Base-by-base conservation (phyloP, 92 coral and sea anemone genomes). In the Virgularia gustaviana region DNA sequence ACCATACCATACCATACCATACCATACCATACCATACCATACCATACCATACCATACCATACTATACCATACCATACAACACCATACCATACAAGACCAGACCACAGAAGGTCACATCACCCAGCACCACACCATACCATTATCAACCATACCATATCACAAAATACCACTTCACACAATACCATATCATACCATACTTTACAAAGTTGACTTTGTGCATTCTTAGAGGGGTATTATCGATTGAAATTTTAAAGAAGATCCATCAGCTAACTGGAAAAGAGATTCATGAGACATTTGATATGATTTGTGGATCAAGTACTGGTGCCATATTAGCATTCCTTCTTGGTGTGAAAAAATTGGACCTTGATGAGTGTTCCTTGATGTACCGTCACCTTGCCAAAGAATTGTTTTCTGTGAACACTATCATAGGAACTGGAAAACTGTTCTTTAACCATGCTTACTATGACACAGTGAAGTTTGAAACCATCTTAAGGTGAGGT, bases 241-340 rank as follows among this genome's bases (percentile, higher is more conserved):
- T 92, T 59, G 98, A 92, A 75, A 83, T 87, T 57, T 82, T 92
- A 34, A 92, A 92, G 76, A 87, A 89, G 72, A 85, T 92, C 28
- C 94, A 87, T 57, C 87, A 92, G 12, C 70, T 77, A 7, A 84
- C 96, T 62, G 72, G 57, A 54, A 80, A 83, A 63, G 97, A 91
- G 71, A 71, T 88, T 36, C 81, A 84, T 71, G 90, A 92, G 65
- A 70, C 86, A 64, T 92, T 92, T 79, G 98, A 92, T 71, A 54
- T 81, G 34, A 87, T 92, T 37, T 92, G 98, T 74, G 98, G 98
- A 12, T 86, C 91, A 1, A 89, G 96, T 7, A 92, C 98, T 7
- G 98, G 98, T 16, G 98, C 96, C 25, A 89, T 92, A 10, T 64
- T 92, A 6, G 96, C 98, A 10, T 88, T 89, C 55, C 83, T 92